Evolutionary conservation across 1,140 invertebrate genomes (phyloP).

Genomic region (Helicoverpa armigera): DNA sequence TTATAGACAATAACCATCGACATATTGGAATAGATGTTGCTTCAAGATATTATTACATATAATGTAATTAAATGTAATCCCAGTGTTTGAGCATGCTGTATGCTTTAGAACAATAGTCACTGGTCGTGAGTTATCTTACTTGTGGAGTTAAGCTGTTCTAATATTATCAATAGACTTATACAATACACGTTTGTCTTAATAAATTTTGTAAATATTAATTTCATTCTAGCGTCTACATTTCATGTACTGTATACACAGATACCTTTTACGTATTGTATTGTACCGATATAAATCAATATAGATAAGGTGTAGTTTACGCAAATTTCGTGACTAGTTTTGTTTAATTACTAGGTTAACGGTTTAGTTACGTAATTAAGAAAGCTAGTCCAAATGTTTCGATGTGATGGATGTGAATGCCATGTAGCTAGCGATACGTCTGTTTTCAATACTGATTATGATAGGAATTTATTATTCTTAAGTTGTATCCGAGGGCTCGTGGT

Average conservation of each 20-base stretch:
- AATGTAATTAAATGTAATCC: constrained; percentile 17
- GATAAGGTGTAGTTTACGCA: constrained; percentile 67
- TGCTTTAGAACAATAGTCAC: constrained; percentile 11
- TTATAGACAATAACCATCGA: constrained; percentile 29
- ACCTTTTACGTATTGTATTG: constrained; percentile 69
- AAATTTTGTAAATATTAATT: constrained; percentile 42
- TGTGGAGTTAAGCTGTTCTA: constrained; percentile 11
- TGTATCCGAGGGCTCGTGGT: constrained; percentile 35
- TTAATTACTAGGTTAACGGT: constrained; percentile 82
- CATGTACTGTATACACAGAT: constrained; percentile 68
- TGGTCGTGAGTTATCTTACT: background rate
- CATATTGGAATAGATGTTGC: constrained; percentile 33
- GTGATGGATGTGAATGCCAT: constrained; percentile 83
- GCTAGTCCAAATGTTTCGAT: constrained; percentile 85
- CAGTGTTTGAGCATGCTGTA: constrained; percentile 20
- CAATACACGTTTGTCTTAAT: constrained; percentile 26
- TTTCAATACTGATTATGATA: constrained; percentile 64
- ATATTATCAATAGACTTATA: constrained; percentile 29
- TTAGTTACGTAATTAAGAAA: constrained; percentile 84
- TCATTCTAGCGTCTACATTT: constrained; percentile 54
- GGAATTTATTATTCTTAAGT: constrained; percentile 50
- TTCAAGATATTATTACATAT: constrained; percentile 36
- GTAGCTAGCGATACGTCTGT: constrained; percentile 75
- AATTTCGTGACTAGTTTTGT: constrained; percentile 83
- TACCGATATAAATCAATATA: constrained; percentile 71